Conservation (phyloP, 2,113 vertebrate genomes). For the Rhinolophus ferrumequinum region DNA sequence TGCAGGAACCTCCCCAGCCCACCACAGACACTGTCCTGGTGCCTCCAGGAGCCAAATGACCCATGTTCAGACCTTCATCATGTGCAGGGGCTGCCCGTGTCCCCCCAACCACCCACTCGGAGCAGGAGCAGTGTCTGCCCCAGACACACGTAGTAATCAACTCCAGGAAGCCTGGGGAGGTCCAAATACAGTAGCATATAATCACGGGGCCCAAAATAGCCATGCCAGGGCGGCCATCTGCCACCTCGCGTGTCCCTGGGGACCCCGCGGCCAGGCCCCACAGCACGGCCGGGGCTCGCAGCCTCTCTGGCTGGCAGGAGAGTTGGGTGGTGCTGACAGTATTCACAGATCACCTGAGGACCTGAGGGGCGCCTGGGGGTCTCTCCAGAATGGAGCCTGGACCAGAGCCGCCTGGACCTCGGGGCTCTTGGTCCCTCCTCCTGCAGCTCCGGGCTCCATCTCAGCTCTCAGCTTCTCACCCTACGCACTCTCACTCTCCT, state of each 20-base stretch:
- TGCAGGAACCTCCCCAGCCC: background rate
- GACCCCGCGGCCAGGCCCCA: constrained; percentile 51
- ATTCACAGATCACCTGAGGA: background rate
- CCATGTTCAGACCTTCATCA: constrained; percentile 8
- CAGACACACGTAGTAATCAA: constrained; percentile 73
- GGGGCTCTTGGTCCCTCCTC: background rate
- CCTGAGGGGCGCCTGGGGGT: background rate
- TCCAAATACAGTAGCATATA: constrained; percentile 75
- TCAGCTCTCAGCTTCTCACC: too few species aligned
- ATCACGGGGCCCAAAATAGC: constrained; percentile 75
- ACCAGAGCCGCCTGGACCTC: background rate
- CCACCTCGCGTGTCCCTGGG: constrained; percentile 52
- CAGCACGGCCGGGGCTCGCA: background rate
- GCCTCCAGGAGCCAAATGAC: constrained; percentile 49
- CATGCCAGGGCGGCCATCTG: constrained; percentile 51
- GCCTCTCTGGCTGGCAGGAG: background rate
- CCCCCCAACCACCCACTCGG: constrained; percentile 37
- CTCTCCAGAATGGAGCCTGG: background rate
- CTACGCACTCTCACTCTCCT: too few species aligned
- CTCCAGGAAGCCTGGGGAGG: constrained; percentile 73
- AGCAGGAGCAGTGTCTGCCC: constrained; percentile 56
- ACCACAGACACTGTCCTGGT: background rate
- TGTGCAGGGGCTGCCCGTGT: background rate
- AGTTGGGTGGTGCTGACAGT: background rate
- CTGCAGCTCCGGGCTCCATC: too few species aligned